Base-by-base conservation (phyloP, 2,113 vertebrate genomes). In the Pygoscelis adeliae region DNA sequence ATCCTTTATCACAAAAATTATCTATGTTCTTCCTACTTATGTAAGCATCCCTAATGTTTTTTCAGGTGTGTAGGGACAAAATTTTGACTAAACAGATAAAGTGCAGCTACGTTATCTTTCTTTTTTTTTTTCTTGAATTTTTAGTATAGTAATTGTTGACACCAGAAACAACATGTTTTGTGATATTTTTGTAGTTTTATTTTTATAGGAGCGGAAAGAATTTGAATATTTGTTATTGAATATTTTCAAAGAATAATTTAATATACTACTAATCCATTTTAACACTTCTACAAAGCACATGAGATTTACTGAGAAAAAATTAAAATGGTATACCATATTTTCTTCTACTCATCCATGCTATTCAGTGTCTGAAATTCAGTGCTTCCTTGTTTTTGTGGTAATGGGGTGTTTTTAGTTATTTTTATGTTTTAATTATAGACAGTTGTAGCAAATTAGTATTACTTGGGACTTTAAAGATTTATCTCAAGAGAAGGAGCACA, bases 101-200 rank as follows among this genome's bases (percentile, higher is more conserved):
- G 3, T 8, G 2, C 7, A 56, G 6, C 25, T 77, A n/a, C 3
- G 1, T 38, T 76, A n/a, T 15, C 1, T 73, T 55, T 59, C 13
- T 44, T 1, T 0, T 0, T 5, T 63, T 32, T 20, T 91, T 50
- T 8, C 1, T 32, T 46, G 10, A 2, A 15, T 36, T 49, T 36
- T 82, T 25, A 25, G 6, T 17, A 34, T 65, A 80, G 27, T 34
- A 63, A 8, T 38, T 63, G 10, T 15, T 69, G 23, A 11, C 19
- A 69, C 3, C 3, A 76, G 14, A 76, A 79, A 56, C 5, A 56
- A 12, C 2, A 22, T 17, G 2, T 47, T 55, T 84, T 86, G 3
- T 70, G 11, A 10, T 9, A 10, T 44, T 83, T 59, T 38, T 38
- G 2, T 25, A 9, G 2, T 2, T 72, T 79, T 83, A 2, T 40